phyloP scores from a whole-genome alignment of 2,113 vertebrate species.

The Campylomormyrus numenius region DNA sequence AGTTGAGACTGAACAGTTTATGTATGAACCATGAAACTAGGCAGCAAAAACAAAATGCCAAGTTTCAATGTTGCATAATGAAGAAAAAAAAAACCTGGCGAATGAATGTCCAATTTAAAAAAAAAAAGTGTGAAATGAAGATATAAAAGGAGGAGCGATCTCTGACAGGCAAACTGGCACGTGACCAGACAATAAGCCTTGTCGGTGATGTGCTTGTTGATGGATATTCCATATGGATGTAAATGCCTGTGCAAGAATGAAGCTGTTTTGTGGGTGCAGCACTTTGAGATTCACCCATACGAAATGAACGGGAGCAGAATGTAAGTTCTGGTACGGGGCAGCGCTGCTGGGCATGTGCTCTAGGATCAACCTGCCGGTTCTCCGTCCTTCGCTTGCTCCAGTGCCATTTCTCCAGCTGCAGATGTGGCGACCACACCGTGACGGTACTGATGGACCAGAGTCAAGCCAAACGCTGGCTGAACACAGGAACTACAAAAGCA shows the following conservation, averaged over 20 bases:
- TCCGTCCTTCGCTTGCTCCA: no score
- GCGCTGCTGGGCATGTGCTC: neutral
- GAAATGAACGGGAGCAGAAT: neutral
- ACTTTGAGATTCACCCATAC: neutral
- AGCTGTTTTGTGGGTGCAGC: neutral
- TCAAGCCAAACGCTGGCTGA: neutral
- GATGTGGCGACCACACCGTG: neutral
- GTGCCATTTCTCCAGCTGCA: neutral
- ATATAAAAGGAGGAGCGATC: neutral
- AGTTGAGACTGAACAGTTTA: neutral
- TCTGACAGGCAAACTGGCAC: neutral
- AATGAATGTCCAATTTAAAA: neutral
- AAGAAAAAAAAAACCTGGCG: neutral
- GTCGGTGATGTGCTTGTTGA: neutral
- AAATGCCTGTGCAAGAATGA: neutral
- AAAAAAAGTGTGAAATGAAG: neutral
- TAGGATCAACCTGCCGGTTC: neutral
- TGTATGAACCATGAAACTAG: neutral
- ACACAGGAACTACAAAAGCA: neutral
- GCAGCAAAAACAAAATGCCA: neutral
- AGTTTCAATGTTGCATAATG: neutral
- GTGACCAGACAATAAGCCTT: neutral
- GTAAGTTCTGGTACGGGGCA: neutral
- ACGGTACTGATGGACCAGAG: neutral
- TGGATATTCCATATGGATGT: neutral